Evolutionary conservation across 2,888 invertebrate species (phyloP).

Genomic region (Drosophila incognita): DNA sequence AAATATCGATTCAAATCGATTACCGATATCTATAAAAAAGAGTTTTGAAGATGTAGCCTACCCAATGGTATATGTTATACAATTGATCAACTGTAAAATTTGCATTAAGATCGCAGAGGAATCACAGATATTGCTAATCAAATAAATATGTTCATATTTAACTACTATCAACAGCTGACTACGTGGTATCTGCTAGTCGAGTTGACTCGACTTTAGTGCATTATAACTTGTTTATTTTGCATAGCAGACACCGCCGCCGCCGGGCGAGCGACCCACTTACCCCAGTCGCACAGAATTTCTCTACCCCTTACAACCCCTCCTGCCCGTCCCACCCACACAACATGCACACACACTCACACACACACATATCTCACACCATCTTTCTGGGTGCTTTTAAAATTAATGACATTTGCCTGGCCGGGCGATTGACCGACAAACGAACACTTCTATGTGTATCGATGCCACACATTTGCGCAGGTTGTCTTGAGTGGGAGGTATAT

Average conservation of each 20-base stretch:
- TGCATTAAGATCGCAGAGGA: too few species aligned
- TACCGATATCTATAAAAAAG: not conserved
- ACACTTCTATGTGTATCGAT: conserved; percentile 24
- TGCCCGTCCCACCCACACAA: not conserved
- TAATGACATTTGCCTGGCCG: conserved; percentile 64
- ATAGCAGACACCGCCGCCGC: conserved; percentile 11
- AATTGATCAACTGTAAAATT: not conserved
- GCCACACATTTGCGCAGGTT: conserved; percentile 19
- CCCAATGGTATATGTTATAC: not conserved
- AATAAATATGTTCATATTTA: not conserved
- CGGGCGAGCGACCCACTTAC: conserved; percentile 54
- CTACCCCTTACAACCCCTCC: conserved; percentile 4
- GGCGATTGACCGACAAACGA: conserved; percentile 40
- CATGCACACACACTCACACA: not conserved
- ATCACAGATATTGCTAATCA: too few species aligned
- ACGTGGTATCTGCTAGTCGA: not conserved
- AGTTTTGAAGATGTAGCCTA: not conserved
- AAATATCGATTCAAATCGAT: not conserved
- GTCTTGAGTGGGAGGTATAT: not conserved
- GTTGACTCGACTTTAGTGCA: not conserved
- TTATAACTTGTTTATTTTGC: conserved; percentile 24
- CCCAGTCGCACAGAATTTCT: conserved; percentile 20
- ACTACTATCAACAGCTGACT: not conserved
- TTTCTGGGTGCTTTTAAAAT: conserved; percentile 46
- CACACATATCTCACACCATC: not conserved